Conservation (phyloP, 2,888 invertebrate genomes). For the Polyploca ridens region DNA sequence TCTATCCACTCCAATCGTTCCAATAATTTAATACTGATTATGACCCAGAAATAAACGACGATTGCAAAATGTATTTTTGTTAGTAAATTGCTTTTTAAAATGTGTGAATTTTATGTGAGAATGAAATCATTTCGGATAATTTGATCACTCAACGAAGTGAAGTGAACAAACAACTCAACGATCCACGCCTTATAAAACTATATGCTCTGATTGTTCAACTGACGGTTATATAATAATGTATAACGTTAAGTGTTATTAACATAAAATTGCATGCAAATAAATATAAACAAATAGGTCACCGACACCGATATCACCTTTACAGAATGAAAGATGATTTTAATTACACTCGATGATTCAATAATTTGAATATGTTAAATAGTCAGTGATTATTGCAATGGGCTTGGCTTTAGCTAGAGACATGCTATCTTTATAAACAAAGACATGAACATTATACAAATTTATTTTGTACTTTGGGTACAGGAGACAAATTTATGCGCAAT, state of each 20-base stretch:
- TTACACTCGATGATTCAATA: not conserved
- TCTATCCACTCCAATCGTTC: not conserved
- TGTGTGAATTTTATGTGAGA: slow-evolving; percentile 4
- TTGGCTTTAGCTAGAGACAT: too few relatives aligned
- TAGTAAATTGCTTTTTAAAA: slow-evolving; percentile 11
- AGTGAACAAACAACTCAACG: slow-evolving; percentile 41
- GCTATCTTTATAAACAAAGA: too few relatives aligned
- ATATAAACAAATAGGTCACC: slow-evolving; percentile 22
- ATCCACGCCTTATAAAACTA: slow-evolving; percentile 38
- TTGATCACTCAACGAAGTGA: slow-evolving; percentile 26
- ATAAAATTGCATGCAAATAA: slow-evolving; percentile 30
- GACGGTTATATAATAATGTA: slow-evolving; percentile 39
- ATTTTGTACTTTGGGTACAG: too few relatives aligned
- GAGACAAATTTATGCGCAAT: too few relatives aligned
- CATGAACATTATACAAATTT: too few relatives aligned
- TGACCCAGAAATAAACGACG: not conserved
- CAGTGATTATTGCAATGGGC: too few relatives aligned
- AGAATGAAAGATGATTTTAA: not conserved
- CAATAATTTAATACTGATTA: not conserved
- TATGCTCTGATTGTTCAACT: slow-evolving; percentile 48
- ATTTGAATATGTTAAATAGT: not conserved
- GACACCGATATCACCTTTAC: slow-evolving; percentile 18
- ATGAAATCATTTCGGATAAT: slow-evolving; percentile 19
- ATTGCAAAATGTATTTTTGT: not conserved
- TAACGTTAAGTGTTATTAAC: slow-evolving; percentile 19